Base-by-base conservation (phyloP, 2,888 invertebrate species). In the Agriopis leucophaearia region DNA sequence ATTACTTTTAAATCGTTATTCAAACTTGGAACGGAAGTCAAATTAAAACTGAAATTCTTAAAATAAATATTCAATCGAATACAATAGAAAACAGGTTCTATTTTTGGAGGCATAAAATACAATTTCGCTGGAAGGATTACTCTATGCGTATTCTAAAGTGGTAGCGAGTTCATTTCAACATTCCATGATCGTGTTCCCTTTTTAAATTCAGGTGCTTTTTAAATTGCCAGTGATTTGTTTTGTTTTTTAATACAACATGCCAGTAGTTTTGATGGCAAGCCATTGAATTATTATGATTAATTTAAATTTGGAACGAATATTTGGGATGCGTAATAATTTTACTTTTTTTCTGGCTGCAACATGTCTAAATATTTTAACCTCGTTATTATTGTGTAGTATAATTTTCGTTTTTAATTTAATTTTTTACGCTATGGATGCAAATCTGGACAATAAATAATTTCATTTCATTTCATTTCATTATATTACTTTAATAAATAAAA, bases 81-180 rank as follows among this genome's bases (percentile, higher is more conserved):
- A 44, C 70, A 77, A 72, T 71, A 66, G 55, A 84, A 83, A 85
- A 64, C 78, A 74, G 62, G 68, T 85, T 83, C 76, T 89, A 85
- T 76, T 42, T 4, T 50, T 45, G 74, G 65, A 35, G 45, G 1
- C 27, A 73, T 87, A 88, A 79, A 80, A 88, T 76, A 82, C 74
- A 83, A 78, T 82, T 80, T 88, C 70, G 75, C 74, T 75, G 72
- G 70, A 74, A 73, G 69, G 63, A 71, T 57, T 50, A 50, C 61
- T 76, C 76, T 54, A 64, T 82, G 88, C 86, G 88, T 92, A 91
- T 89, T 87, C 80, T 78, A 86, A 84, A 86, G 87, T 89, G 90
- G 92, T 90, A 92, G 92, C 91, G 51, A 80, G 78, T 86, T 85
- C 82, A 77, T 88, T 89, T 88, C 90, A 86, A 92, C 90, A 93